Base-by-base conservation (phyloP, 2,888 invertebrate species). In the Melangyna quadrimaculata region DNA sequence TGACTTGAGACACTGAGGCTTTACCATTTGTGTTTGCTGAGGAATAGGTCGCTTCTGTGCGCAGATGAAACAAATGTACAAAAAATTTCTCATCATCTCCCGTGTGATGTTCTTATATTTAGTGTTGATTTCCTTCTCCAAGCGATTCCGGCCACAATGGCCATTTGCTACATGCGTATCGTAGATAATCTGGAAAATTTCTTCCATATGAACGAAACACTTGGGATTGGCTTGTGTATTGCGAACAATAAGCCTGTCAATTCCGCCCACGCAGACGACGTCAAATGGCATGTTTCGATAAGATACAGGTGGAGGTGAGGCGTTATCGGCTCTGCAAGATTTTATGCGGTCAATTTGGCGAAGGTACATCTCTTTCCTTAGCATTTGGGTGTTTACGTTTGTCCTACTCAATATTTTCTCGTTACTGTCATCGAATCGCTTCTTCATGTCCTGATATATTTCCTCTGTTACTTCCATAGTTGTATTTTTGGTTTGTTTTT, bases 121-220 rank as follows among this genome's bases (percentile, higher is more conserved):
- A 3, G 1, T 14, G 24, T 40, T 37, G 22, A 61, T 22, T 37
- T 61, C 37, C 4, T n/a, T 37, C 6, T 61, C 59, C 59, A 61
- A n/a, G 8, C 37, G 37, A 37, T 37, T 40, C 3, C 59, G 19
- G 7, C 59, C 37, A 61, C 59, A 61, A n/a, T 61, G 59, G 0
- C 37, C 59, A 9, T 37, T 0, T 24, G 1, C 2, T 24, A 24
- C 8, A 24, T 61, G 59, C 8, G 2, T 37, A 2, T 61, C 59
- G 37, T 40, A 61, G n/a, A 61, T 37, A 1, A 61, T 61, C n/a
- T 61, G 14, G 37, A 61, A 61, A 4, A 24, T 37, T 37, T 61
- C 59, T 3, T 37, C 59, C 59, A 37, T 61, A 5, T 61, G 59
- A n/a, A 61, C 59, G 4, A 9, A 61, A n/a, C 9, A 24, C n/a